phyloP scores from a whole-genome alignment of 2,797 vertebrate species.

The Falco columbarius region DNA sequence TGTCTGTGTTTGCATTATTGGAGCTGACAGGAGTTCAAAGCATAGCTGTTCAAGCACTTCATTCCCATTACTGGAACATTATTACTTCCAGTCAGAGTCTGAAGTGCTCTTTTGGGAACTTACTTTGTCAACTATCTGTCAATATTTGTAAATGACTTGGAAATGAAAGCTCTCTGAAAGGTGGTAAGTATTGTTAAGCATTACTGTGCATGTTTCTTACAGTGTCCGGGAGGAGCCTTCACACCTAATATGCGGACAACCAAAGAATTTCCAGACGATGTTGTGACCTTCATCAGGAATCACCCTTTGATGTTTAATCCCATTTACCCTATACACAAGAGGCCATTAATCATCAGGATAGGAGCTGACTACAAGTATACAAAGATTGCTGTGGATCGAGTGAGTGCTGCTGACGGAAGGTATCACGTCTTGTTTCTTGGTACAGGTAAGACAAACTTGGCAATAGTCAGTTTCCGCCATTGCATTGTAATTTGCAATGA shows the following conservation, averaged over 20 bases:
- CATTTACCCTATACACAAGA: slow-evolving; percentile 90
- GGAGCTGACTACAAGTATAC: slow-evolving; percentile 94
- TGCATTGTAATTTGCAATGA: neutral
- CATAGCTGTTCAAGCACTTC: slow-evolving; percentile 9
- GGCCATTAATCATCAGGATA: slow-evolving; percentile 90
- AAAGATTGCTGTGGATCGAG: slow-evolving; percentile 93
- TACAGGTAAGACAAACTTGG: slow-evolving; percentile 82
- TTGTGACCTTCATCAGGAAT: slow-evolving; percentile 95
- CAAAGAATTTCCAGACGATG: slow-evolving; percentile 97
- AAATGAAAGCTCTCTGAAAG: neutral
- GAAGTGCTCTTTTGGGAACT: neutral
- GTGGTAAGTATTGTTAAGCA: neutral
- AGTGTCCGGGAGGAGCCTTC: slow-evolving; percentile 98
- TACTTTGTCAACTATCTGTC: neutral
- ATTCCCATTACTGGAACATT: neutral
- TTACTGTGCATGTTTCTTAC: neutral
- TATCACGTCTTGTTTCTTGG: slow-evolving; percentile 96
- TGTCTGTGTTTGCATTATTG: slow-evolving; percentile 7
- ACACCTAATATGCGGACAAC: slow-evolving; percentile 92
- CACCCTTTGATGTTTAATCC: slow-evolving; percentile 97
- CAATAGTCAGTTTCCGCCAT: neutral
- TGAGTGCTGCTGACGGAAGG: slow-evolving; percentile 91
- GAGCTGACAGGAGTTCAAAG: slow-evolving; percentile 8
- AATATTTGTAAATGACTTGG: neutral
- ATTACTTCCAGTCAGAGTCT: neutral